Conservation (phyloP, 2,113 vertebrate genomes). For the Aspiorhynchus laticeps region DNA sequence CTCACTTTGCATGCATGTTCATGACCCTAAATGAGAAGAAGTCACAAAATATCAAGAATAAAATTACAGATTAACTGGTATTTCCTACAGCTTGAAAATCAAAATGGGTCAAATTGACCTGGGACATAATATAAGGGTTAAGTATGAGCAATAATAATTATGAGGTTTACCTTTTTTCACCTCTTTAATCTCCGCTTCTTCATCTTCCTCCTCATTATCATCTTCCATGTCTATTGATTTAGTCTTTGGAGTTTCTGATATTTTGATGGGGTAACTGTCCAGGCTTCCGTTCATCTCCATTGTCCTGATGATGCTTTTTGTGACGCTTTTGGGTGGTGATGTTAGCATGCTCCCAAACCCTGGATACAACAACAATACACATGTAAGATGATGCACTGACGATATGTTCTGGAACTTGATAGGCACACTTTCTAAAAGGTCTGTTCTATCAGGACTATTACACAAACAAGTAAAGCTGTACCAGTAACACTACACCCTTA, state of each 20-base stretch:
- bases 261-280: constrained; percentile 79
- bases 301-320: constrained; percentile 76
- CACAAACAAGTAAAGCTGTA: background rate
- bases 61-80: no score
- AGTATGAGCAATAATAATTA: background rate
- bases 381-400: background rate
- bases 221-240: constrained; percentile 55
- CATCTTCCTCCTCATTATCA: constrained; percentile 27
- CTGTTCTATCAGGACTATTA: background rate
- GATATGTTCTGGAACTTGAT: no score
- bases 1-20: no score
- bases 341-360: constrained; percentile 82
- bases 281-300: constrained; percentile 91
- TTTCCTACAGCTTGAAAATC: no score
- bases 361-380: constrained; percentile 62
- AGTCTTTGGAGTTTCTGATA: constrained; percentile 77
- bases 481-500: background rate
- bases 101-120: no score
- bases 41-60: no score
- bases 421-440: background rate
- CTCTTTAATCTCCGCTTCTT: constrained; percentile 45
- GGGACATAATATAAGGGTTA: no score
- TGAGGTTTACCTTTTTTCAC: constrained; percentile 65
- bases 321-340: constrained; percentile 67
- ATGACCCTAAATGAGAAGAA: no score